Evolutionary conservation across 2,797 vertebrate species (phyloP), one percentile per base, ranked within the genome.

Genomic region (Simalia tracyae): DNA sequence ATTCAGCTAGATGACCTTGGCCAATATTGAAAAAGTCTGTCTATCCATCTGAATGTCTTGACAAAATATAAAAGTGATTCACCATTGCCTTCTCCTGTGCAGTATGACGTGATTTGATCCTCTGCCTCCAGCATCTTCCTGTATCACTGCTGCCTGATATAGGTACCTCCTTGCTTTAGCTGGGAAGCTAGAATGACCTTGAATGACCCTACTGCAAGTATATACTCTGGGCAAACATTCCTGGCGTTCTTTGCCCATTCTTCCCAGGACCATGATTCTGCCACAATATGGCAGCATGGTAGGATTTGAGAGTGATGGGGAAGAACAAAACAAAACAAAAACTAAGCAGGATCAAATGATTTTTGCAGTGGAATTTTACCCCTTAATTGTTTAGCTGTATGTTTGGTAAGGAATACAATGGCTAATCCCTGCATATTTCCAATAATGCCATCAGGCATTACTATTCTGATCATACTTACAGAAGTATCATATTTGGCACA

Each of bases 271-370:
- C 72, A 22, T 19, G 3, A 7, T 7, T 4, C 72, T 76, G 72
- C n/a, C 14, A 15, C 19, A 61, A 24, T 61, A 61, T 61, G 60
- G 31, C 31, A 72, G 36, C 15, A 72, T 36, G 36, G n/a, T 3
- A 72, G 6, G 50, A 54, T 8, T 54, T 36, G 15, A 36, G 31
- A 72, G 68, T 36, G 36, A 36, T 36, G 3, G 6, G 68, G 66
- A n/a, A 1, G 5, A 0, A 0, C 0, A 0, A 1, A 63, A 64
- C 28, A 15, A 17, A 68, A 68, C 66, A 42, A 0, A 1, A 8
- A 15, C n/a, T 17, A 36, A 42, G 17, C 31, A 76, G 36, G 19
- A 10, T 22, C 0, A 81, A 11, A 81, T 42, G 22, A 50, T 31
- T 85, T 90, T 85, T 54, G 14, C 22, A 50, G 31, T 24, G 50